Base-by-base conservation (phyloP, 2,797 vertebrate genomes). In the Halcyon badia region DNA sequence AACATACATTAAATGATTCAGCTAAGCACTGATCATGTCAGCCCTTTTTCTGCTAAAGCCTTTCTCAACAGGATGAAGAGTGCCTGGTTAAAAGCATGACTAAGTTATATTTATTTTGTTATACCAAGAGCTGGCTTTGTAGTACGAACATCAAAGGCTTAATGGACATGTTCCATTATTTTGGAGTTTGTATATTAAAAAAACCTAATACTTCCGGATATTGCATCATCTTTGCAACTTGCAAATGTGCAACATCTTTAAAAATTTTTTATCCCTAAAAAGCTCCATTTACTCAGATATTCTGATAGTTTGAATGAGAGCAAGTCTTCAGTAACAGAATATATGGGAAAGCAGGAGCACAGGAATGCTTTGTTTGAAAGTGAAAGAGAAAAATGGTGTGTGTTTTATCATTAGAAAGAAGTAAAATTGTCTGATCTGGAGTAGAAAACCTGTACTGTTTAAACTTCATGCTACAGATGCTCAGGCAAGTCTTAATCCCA, bases 131-230 rank as follows among this genome's bases (percentile, higher is more conserved):
- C 57, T 46, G 62, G 6, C 81, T 94, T 84, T 92, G 70, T 57
- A 88, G 77, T 25, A 82, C n/a, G 81, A 68, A 93, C 83, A 93
- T 96, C 94, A 97, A 96, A 96, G 94, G 33, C 66, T 82, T 91
- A 90, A 91, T 75, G 65, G 87, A 94, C 58, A 92, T 70, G 85
- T 44, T 95, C 37, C 8, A 31, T 71, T 94, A 91, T 66, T 86
- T 80, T 66, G 52, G 1, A 86, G 28, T 19, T 66, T 61, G 35
- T 85, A 20, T 77, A 39, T 87, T 89, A 77, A 39, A 39, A 48
- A 49, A 93, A 83, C 73, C 80, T 42, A 90, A 82, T 92, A 52
- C 14, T 80, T 91, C 46, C 83, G 31, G 39, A 71, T 89, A 62
- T 81, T 89, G 80, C 11, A 37, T 87, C 92, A 79, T 44, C 54